A percentile compares a stretch with the other conserved stretches of the same genome.
Conservation (phyloP, 2,888 invertebrate genomes). For the Lissonota sp. region DNA sequence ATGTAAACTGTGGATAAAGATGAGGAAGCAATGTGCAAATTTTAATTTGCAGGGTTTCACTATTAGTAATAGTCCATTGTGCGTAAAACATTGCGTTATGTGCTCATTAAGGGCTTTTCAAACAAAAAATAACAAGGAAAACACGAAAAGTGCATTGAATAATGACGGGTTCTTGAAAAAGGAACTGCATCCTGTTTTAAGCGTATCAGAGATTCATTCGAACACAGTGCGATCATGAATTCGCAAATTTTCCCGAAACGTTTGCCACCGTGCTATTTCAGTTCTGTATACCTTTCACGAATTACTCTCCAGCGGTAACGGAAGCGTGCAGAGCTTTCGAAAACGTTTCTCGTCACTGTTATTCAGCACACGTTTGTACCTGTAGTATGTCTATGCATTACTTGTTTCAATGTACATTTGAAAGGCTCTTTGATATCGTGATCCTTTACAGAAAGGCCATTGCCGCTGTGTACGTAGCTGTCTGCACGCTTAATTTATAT, state of each 20-base stretch:
- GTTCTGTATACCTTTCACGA: slow-evolving; percentile 8
- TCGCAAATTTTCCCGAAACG: slow-evolving; percentile 1
- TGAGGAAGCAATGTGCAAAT: no score
- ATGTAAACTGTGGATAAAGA: no score
- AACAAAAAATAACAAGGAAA: no score
- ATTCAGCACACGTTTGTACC: neutral
- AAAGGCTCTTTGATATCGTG: slow-evolving; percentile 48
- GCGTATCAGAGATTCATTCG: neutral
- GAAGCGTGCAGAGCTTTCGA: slow-evolving; percentile 3
- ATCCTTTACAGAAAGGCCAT: slow-evolving; percentile 28
- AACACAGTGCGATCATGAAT: neutral
- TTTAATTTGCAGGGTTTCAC: no score
- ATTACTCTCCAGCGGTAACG: neutral
- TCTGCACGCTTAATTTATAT: no score
- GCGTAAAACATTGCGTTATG: no score
- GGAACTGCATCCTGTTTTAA: no score
- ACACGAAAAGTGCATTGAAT: no score
- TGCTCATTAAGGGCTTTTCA: no score
- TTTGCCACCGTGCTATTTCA: neutral
- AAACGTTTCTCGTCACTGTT: neutral
- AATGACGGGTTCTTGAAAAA: no score
- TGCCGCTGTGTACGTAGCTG: no score
- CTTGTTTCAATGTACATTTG: slow-evolving; percentile 15
- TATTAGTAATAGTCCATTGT: no score
- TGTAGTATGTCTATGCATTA: slow-evolving; percentile 13